Percentiles rank a stretch among this genome's conserved stretches.
These are phyloP conservation scores for Glomeris maerens DNA, from an alignment of 1,140 invertebrate species.

Conservation along the genomic window DNA sequence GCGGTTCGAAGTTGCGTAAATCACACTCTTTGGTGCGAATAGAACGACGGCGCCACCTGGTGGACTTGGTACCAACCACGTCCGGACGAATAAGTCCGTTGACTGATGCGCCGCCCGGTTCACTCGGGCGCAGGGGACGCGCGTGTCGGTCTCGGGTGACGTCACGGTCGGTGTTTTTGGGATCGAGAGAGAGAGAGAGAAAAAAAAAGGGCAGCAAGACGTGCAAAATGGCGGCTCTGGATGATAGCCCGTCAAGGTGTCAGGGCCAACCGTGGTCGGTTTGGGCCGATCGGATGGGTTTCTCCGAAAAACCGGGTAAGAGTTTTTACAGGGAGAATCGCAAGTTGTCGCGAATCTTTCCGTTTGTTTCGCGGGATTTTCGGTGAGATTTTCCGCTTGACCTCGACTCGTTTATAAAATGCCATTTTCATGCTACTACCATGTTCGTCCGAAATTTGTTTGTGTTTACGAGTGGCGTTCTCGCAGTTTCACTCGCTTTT, in stretches of 20 bases:
- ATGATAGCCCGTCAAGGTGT: constrained; percentile 8
- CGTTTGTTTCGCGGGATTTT: background rate
- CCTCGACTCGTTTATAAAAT: background rate
- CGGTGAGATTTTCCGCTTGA: background rate
- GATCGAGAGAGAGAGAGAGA: background rate
- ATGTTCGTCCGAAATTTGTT: too few species aligned
- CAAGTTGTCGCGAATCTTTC: background rate
- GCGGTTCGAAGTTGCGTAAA: too few species aligned
- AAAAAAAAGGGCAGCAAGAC: constrained; percentile 31
- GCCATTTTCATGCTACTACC: background rate
- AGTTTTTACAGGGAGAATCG: background rate
- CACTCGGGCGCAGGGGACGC: too few species aligned
- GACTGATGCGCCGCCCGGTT: too few species aligned
- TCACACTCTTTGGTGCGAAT: too few species aligned
- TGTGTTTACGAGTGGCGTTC: too few species aligned
- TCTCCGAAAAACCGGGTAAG: constrained; percentile 10
- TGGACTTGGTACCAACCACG: too few species aligned
- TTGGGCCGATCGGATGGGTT: constrained; percentile 6
- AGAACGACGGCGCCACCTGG: too few species aligned
- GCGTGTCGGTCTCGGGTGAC: too few species aligned
- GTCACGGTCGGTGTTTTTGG: constrained; percentile 29
- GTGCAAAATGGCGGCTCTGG: constrained; percentile 33
- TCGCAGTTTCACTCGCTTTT: constrained; percentile 1
- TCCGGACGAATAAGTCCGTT: too few species aligned
- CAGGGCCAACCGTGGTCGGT: constrained; percentile 10